Base-by-base conservation (phyloP, 1,140 invertebrate genomes). In the Heliconius melpomene region DNA sequence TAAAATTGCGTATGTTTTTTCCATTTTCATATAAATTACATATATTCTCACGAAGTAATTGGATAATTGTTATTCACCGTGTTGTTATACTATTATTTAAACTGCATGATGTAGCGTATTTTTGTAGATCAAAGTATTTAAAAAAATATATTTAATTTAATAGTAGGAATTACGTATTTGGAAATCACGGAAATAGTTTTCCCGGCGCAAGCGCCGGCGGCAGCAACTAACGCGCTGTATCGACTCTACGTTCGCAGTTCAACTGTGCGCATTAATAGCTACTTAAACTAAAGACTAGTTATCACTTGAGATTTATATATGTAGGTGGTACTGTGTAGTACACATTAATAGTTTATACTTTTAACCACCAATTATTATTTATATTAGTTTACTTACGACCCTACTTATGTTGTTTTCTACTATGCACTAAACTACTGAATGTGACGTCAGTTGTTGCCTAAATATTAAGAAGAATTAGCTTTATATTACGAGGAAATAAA, bases 1-100 rank as follows among this genome's bases (percentile, higher is more conserved):
- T 83, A 93, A 82, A 36, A 93, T 89, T 77, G 91, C 86, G 73
- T 91, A 94, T 9, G 90, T 89, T 73, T 92, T 89, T 82, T 92
- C 91, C 90, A 93, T 93, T 76, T 77, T 66, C 0, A 29, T 66
- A 66, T 66, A 66, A 66, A 66, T 66, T 72, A 52, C 40, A 46
- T 46, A 16, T 72, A 38, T 77, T 73, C 52, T 46, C 46, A 32
- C 71, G 75, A 77, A 77, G 16, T 23, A 29, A 29, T 74, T 57
- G 71, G 5, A 70, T 32, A 50, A 70, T 75, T 66, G 29, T 16
- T 29, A 66, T 66, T 66, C 29, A 66, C 60, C 60, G 26, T 16
- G 26, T 66, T 60, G 54, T 60, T 60, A 60, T 60, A 60, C 60
- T 29, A 66, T 26, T 66, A 16, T 66, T 11, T 11, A 16, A 23